Evolutionary conservation across 2,888 invertebrate species (phyloP), one percentile per base, ranked within the genome.

Genomic region (Eulithis testata): DNA sequence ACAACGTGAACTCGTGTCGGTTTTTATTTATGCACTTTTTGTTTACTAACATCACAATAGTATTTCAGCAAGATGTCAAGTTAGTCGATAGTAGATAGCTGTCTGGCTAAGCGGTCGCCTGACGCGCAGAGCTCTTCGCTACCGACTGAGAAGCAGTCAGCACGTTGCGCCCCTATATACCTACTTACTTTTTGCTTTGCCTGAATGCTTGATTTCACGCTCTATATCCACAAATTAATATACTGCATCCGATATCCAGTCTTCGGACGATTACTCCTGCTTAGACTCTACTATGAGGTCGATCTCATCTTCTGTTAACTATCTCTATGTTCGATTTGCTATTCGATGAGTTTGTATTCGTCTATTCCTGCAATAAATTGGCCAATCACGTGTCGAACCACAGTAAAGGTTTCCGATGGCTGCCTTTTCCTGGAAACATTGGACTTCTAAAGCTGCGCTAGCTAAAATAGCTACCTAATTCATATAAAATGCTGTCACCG

Each of bases 31-130:
- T 83, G 84, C 89, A 89, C 86, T 89, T 88, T 87, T 87, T 91
- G 87, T 91, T 91, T 91, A 89, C 87, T 87, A 92, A 90, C 91
- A 91, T 89, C 83, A 89, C 90, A 89, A 82, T 83, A 76, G 80
- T 82, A 84, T 84, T 82, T 78, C 79, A 73, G 78, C 77, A 82
- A 66, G 54, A 53, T 56, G 44, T 57, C 52, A 60, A 63, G 60
- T 63, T 66, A 66, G 60, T 63, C 57, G 52, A 40, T 50, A 50
- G 53, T 14, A 11, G 21, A 60, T 60, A 50, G 56, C n/a, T 11
- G 21, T 11, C 31, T 14, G 36, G 31, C 47, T 31, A 75, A 77
- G 76, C 79, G 50, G 45, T 61, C 63, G 67, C 57, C 63, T 61
- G 11, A 12, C 81, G 76, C 83, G 84, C 82, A 76, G 79, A 81